Base-by-base conservation (phyloP, 2,113 vertebrate species). In the Procavia capensis region DNA sequence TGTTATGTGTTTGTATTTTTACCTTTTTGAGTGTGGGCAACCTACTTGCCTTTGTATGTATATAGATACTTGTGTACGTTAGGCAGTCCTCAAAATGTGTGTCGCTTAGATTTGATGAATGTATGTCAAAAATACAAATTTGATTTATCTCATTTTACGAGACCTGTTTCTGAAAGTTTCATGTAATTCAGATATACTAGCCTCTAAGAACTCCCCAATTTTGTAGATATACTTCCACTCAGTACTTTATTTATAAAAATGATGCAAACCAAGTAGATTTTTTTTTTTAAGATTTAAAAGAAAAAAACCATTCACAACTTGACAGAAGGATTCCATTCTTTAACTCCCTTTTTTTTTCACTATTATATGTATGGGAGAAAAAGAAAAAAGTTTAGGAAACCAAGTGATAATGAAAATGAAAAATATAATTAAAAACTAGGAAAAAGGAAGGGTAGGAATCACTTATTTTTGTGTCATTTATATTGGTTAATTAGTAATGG, bases 221-320 rank as follows among this genome's bases (percentile, higher is more conserved):
- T 83, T 76, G 34, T 78, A 78, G 27, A 72, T 43, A 78, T 1
- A 54, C 3, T 7, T n/a, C 36, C 83, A 22, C 79, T 66, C 3
- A 75, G 54, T 85, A 85, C 19, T 89, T 89, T 16, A 64, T 63
- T 85, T 85, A 41, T 57, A 57, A 36, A 95, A 93, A 85, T 24
- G 41, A 66, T 85, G 8, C 34, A 80, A 79, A 22, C 39, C 29
- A 66, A 57, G 31, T 25, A 79, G 79, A 94, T 34, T n/a, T n/a
- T n/a, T n/a, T n/a, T n/a, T n/a, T n/a, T n/a, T n/a, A 54, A 54
- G 47, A 79, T 47, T 54, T 0, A 24, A 50, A 59, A 90, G 50
- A 63, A 63, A 29, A 9, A 14, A 78, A 25, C 24, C 25, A 76
- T 39, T 50, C 27, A 54, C 7, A 3, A 64, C 27, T 45, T 64